Evolutionary conservation across 2,888 invertebrate genomes (phyloP).

Genomic region (Ashinkailepas kermadecensis): DNA sequence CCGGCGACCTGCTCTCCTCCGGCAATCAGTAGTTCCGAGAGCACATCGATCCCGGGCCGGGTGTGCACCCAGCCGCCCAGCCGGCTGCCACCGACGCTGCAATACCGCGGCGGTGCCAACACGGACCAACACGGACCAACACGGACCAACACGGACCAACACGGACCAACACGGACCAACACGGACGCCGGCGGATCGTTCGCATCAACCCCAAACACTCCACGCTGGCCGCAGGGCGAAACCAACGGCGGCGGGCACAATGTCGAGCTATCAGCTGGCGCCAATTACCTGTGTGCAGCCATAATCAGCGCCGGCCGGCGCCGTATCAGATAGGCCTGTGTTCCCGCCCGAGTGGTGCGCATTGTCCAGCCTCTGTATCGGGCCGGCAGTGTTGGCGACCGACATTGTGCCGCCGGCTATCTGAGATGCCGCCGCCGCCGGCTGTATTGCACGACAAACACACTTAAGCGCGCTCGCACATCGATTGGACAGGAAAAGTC

Average conservation of each 20-base stretch:
- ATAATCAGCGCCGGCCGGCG: neutral
- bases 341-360: neutral
- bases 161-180: too few relatives aligned
- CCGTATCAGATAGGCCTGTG: neutral
- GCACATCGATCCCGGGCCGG: too few relatives aligned
- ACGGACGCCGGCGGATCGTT: too few relatives aligned
- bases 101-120: too few relatives aligned
- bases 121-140: too few relatives aligned
- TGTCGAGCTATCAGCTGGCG: neutral
- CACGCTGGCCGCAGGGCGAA: too few relatives aligned
- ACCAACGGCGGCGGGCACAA: neutral
- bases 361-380: neutral
- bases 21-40: too few relatives aligned
- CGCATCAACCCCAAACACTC: too few relatives aligned
- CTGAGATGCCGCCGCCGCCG: neutral
- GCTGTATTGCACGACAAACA: neutral
- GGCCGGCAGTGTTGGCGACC: neutral
- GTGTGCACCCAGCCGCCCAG: too few relatives aligned
- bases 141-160: too few relatives aligned
- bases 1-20: too few relatives aligned
- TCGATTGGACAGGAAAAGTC: neutral
- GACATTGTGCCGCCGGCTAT: neutral
- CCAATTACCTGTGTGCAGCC: neutral
- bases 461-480: neutral
- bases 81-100: too few relatives aligned